Evolutionary conservation across 2,113 vertebrate genomes (phyloP), one percentile per base, ranked within the genome.

Genomic region (Ivindomyrus marchei): DNA sequence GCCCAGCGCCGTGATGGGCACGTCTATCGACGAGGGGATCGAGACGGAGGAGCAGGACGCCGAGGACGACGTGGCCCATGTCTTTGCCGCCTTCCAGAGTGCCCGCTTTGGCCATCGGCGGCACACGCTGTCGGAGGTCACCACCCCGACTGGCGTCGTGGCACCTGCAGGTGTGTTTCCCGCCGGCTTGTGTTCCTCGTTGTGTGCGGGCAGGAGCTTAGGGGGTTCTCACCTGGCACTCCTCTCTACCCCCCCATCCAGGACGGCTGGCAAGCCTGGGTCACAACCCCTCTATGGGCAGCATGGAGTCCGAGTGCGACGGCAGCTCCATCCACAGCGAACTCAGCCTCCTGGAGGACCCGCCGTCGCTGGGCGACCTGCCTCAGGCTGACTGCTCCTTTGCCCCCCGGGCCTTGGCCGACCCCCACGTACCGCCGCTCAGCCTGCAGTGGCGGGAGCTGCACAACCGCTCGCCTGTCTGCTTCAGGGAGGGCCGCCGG

Each of bases 1-100:
- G 42, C 98, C 98, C 11, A 97, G 96, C 94, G 98, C 97, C 95
- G 97, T 99, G 98, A 99, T 99, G 98, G 98, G 99, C 92, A 98
- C 97, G 0, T 99, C 98, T 0, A 99, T 99, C 0, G 98, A 99
- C 0, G 98, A 99, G 92, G 98, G 98, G 0, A 96, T 99, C 0
- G 98, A 99, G 96, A 94, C 98, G 0, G 98, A 99, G 90, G 98
- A 96, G 1, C 94, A 94, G 0, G 98, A 98, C 88, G 89, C 96
- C 0, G 98, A 98, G 88, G 97, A 98, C 2, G 98, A 99, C 90
- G 96, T 97, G 0, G 92, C 96, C 0, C 97, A 97, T 56, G 93
- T 97, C 8, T 97, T 98, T 0, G 96, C 97, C 0, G 96, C 97
- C 17, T 97, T 98, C 93, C 98, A 98, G 89, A 97, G 97, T 0